Base-by-base conservation (phyloP, 2,797 vertebrate genomes). In the Tokudaia tokunoshimensis region DNA sequence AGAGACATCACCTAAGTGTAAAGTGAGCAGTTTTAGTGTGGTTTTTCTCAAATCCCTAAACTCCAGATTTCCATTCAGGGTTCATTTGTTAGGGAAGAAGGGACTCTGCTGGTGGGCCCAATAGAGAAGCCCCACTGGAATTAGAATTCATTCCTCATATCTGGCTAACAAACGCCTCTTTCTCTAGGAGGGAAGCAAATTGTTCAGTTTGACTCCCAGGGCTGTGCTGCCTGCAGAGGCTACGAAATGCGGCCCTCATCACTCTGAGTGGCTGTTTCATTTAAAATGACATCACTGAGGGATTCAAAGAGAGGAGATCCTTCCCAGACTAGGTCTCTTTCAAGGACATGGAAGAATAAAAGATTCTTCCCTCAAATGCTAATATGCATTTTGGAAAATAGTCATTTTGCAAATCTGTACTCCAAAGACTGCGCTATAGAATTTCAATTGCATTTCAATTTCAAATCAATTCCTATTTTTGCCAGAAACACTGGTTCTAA, bases 381-480 rank as follows among this genome's bases (percentile, higher is more conserved):
- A 92, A 95, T 94, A 92, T 76, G 52, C 55, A 95, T 93, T 96
- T 97, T 96, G 63, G 61, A 97, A 97, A 94, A 92, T 1, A 89
- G 63, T 87, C 59, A 84, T 94, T 92, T 95, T 91, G 37, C 93
- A 96, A 94, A 97, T 96, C 86, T 81, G 89, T 95, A 92, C 44
- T 91, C 96, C 90, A 72, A 59, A 97, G 94, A 78, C 76, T 61
- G 65, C 79, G 79, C 37, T 75, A 95, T 83, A 94, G 95, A 96
- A 96, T 96, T 97, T 91, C 91, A 91, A 95, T 89, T 86, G 52
- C 57, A 89, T 93, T 93, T 97, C 92, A 97, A 95, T 97, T 89
- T 94, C 72, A 94, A 85, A 96, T 96, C 91, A 94, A 80, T 96
- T 87, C 19, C 34, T 89, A 76, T n/a, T 83, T 84, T 94, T 57